Base-by-base conservation (phyloP, 2,888 invertebrate genomes). In the Lycocerus yunnanus region DNA sequence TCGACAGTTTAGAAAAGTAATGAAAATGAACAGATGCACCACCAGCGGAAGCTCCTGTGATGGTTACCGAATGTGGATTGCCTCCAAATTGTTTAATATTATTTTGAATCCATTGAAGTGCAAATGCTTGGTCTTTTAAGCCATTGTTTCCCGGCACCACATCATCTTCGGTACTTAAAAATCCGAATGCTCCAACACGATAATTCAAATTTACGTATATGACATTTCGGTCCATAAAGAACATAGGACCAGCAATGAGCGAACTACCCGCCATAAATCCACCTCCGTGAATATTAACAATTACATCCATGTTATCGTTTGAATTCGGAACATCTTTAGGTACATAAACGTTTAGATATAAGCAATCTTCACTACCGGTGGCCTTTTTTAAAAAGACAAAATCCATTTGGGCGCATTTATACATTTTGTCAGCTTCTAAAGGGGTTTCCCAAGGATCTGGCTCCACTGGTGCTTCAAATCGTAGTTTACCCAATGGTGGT, bases 11-110 rank as follows among this genome's bases (percentile, higher is more conserved):
- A 0, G 92, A 91, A 10, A 94, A 79, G 78, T 91, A 90, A 76
- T 93, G 93, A 80, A 92, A 91, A 84, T 93, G 92, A 0, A 92
- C 92, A 78, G 93, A 91, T 2, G 91, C 92, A 43, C 90, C 93
- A 0, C 94, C 94, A 0, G 93, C 91, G 3, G 93, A 93, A 79
- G 90, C 88, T 1, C 94, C 94, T 0, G 90, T 84, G 1, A 93
- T 82, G 0, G 92, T 91, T 15, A 93, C 88, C 76, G 90, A 90
- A 58, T 90, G 88, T 2, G 92, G 89, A 86, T 93, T 90, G 0
- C 93, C 93, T 1, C 92, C 92, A 80, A 93, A 93, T 90, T 89
- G 27, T 27, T 1, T 27, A 1, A 27, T 27, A 13, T 27, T 27
- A 27, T 27, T 27, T 5, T 27, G 27, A 0, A 93, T 86, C 93